These are phyloP conservation scores for Leucozona laternaria DNA, from an alignment of 2,888 invertebrate species.

Conservation along the genomic window DNA sequence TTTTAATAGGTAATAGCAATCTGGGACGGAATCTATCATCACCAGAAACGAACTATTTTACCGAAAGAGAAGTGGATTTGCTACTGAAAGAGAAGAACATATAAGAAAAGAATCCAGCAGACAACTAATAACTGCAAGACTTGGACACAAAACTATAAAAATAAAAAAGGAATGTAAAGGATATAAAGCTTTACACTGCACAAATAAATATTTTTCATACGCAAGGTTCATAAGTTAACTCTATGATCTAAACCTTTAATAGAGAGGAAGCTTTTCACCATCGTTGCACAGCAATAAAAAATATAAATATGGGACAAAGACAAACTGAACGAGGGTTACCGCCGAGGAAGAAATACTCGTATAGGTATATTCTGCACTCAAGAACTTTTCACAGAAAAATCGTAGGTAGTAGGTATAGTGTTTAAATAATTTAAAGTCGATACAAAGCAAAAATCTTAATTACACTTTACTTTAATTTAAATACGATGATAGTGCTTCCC, in stretches of 20 bases:
- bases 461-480: too few species aligned
- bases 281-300: conserved; percentile 46
- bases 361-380: too few species aligned
- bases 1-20: conserved; percentile 49
- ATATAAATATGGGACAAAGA: conserved; percentile 5
- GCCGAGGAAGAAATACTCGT: too few species aligned
- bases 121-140: conserved; percentile 11
- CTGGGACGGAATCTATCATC: conserved; percentile 28
- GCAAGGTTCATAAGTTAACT: conserved; percentile 69
- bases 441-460: too few species aligned
- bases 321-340: not conserved
- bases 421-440: too few species aligned
- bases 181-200: conserved; percentile 58
- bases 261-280: conserved; percentile 59
- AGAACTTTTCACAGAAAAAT: too few species aligned
- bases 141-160: not conserved
- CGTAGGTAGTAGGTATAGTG: too few species aligned
- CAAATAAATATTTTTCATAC: conserved; percentile 48
- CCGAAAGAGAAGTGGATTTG: not conserved
- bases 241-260: conserved; percentile 64
- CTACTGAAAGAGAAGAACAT: conserved; percentile 24
- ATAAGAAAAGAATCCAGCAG: not conserved
- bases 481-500: too few species aligned
- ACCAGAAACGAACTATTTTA: not conserved
- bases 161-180: not conserved